These are phyloP conservation scores for Conops quadrifasciatus DNA, from an alignment of 2,888 invertebrate species.

Conservation along the genomic window DNA sequence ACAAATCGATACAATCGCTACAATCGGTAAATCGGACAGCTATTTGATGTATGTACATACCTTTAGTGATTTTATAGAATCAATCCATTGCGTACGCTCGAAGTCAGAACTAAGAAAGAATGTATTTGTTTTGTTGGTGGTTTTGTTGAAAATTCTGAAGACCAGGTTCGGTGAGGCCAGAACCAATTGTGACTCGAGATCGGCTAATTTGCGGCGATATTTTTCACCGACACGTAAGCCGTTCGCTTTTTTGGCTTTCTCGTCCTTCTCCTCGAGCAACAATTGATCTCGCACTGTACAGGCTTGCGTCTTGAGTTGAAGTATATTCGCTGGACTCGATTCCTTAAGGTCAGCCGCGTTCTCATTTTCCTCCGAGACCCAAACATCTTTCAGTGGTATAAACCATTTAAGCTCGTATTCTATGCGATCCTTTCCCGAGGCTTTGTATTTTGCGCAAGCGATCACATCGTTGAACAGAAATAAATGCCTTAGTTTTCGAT, in stretches of 20 bases:
- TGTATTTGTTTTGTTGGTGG: slow-evolving; percentile 75
- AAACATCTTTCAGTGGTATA: slow-evolving; percentile 84
- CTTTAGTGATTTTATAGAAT: slow-evolving; percentile 82
- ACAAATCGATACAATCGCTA: not conserved
- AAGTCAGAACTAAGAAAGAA: slow-evolving; percentile 95
- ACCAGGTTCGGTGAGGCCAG: slow-evolving; percentile 90
- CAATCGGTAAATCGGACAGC: not conserved
- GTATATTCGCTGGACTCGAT: slow-evolving; percentile 82
- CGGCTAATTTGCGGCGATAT: slow-evolving; percentile 87
- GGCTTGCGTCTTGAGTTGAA: slow-evolving; percentile 84
- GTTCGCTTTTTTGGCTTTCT: slow-evolving; percentile 64
- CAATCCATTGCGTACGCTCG: slow-evolving; percentile 93
- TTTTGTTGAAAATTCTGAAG: slow-evolving; percentile 79
- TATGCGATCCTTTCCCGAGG: slow-evolving; percentile 86
- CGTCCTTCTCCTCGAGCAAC: slow-evolving; percentile 80
- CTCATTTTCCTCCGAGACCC: slow-evolving; percentile 74
- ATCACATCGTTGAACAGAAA: slow-evolving; percentile 95
- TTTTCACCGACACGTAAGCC: slow-evolving; percentile 76
- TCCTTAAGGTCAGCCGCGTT: slow-evolving; percentile 73
- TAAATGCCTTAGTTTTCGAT: slow-evolving; percentile 88
- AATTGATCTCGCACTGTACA: slow-evolving; percentile 88
- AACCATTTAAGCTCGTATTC: slow-evolving; percentile 95
- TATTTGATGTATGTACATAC: slow-evolving; percentile 38
- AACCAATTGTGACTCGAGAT: slow-evolving; percentile 89
- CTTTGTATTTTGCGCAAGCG: slow-evolving; percentile 94